Base-by-base conservation (phyloP, 2,113 vertebrate genomes). In the Triplophysa dalaica region DNA sequence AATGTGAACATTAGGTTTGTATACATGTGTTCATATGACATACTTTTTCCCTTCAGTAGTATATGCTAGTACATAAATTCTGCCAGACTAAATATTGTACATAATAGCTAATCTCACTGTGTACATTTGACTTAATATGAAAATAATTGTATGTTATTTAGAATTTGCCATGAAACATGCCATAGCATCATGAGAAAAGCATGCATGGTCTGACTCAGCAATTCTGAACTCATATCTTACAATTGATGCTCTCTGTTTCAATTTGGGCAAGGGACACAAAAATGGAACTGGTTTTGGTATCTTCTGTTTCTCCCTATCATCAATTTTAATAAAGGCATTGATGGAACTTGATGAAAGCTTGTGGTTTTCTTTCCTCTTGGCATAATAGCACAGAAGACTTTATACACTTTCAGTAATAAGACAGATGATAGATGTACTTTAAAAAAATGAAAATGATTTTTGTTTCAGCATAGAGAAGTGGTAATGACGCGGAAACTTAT, bases 291-390 rank as follows among this genome's bases (percentile, higher is more conserved):
- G 52, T 52, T 43, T 77, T 52, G 45, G 19, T 14, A 24, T 61
- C 62, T 50, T 61, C 33, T 69, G 2, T 33, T 78, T n/a, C 8
- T 62, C 14, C 16, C 12, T 8, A 48, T 64, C 33, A 43, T 60
- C 54, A 21, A 38, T 66, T 66, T 62, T 58, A 85, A 85, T 85
- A 85, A 85, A 85, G 48, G 63, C 48, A 68, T 19, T 52, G 61
- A 77, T 70, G 50, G 52, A 21, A 61, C 48, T 52, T 72, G 58
- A 60, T 48, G 43, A 0, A 22, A 56, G 14, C 13, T 78, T 17
- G 29, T 19, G 26, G 21, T 65, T 73, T 22, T 38, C 8, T 33
- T 24, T 13, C 17, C 38, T 56, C 9, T 17, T 60, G 52, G 13
- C n/a, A 16, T 58, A 21, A 29, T 22, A 10, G n/a, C 8, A 60